phyloP scores from a whole-genome alignment of 2,797 vertebrate species.

The Gambusia yucatana region DNA sequence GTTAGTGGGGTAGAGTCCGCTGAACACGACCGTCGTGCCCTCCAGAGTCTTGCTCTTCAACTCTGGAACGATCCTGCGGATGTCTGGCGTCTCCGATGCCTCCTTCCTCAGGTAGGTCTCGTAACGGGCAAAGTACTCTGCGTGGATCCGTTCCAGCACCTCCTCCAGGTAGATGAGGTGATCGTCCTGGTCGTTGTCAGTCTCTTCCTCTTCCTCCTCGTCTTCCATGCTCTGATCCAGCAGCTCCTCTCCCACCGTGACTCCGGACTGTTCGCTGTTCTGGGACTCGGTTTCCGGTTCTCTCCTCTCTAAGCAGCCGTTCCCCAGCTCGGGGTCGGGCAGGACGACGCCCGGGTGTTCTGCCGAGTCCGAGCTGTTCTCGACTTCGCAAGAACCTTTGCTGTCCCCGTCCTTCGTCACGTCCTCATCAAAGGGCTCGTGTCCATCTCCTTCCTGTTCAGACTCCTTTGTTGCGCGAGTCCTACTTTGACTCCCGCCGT shows the following conservation, averaged over 20 bases:
- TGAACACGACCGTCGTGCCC: conserved; percentile 89
- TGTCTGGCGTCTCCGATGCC: conserved; percentile 86
- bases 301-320: conserved; percentile 87
- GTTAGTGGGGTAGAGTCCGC: conserved; percentile 94
- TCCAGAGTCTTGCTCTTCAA: conserved; percentile 89
- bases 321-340: conserved; percentile 86
- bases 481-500: conserved; percentile 58
- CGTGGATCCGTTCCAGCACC: conserved; percentile 91
- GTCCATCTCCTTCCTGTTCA: conserved; percentile 26
- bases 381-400: conserved; percentile 59
- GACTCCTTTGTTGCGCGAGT: conserved; percentile 31
- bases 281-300: conserved; percentile 96
- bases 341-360: conserved; percentile 75
- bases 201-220: conserved; percentile 82
- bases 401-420: conserved; percentile 46
- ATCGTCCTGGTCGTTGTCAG: conserved; percentile 89
- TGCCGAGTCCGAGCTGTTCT: conserved; percentile 44
- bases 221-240: conserved; percentile 95
- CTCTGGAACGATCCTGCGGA: conserved; percentile 93
- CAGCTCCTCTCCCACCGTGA: conserved; percentile 93
- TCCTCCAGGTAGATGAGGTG: conserved; percentile 96
- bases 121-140: conserved; percentile 91
- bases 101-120: conserved; percentile 86
- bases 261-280: conserved; percentile 94
- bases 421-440: conserved; percentile 36